Percentiles rank a stretch among this genome's conserved stretches.
Conservation (phyloP, 2,888 invertebrate genomes). For the Oconnorella tubifera region DNA sequence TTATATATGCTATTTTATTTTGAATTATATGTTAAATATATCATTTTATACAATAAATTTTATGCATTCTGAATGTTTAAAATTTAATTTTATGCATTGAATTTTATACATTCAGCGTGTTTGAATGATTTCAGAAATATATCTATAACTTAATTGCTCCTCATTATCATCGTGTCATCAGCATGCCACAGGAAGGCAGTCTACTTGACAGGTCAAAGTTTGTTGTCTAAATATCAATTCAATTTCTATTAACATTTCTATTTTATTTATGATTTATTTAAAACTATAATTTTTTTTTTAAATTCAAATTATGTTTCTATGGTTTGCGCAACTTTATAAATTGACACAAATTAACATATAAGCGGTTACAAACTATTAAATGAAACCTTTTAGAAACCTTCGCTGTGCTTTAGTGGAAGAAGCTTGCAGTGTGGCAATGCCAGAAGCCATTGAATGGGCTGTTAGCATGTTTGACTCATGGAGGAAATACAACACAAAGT, state of each 20-base stretch:
- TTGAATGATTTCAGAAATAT: slow-evolving; percentile 41
- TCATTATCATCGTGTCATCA: slow-evolving; percentile 24
- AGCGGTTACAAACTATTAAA: too few species aligned
- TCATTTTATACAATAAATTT: too few species aligned
- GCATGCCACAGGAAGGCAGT: slow-evolving; percentile 31
- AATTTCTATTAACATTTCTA: background rate
- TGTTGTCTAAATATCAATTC: background rate
- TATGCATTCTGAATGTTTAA: too few species aligned
- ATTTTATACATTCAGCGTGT: too few species aligned
- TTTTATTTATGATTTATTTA: background rate
- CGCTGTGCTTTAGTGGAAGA: slow-evolving; percentile 44
- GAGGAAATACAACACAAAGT: slow-evolving; percentile 47
- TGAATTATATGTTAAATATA: too few species aligned
- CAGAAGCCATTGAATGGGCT: slow-evolving; percentile 46
- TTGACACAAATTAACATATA: too few species aligned
- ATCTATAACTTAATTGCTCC: slow-evolving; percentile 45
- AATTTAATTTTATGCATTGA: too few species aligned
- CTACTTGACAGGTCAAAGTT: slow-evolving; percentile 34
- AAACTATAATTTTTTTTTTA: background rate
- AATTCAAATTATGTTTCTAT: too few species aligned
- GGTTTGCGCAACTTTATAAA: too few species aligned
- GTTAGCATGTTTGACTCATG: slow-evolving; percentile 43
- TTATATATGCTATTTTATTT: too few species aligned
- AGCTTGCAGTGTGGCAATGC: slow-evolving; percentile 46
- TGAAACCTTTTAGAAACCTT: slow-evolving; percentile 40